Percentiles rank a stretch among this genome's conserved stretches.
Evolutionary conservation across 2,888 invertebrate genomes (phyloP).

Genomic region (Pediacus dermestoides): DNA sequence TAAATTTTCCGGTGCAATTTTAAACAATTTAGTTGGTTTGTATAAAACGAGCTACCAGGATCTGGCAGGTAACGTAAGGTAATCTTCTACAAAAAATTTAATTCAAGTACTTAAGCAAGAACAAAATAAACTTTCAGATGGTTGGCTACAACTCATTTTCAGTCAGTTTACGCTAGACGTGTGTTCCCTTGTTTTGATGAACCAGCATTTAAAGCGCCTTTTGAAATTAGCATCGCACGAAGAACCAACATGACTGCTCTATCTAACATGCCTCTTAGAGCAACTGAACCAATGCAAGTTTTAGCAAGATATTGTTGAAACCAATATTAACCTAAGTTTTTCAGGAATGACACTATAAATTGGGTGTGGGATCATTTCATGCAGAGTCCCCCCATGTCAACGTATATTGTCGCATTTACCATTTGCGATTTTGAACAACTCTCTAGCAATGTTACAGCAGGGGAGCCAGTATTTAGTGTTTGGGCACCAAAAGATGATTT

Average conservation of each 20-base stretch:
- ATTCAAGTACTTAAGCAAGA: too few species aligned
- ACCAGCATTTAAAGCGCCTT: conserved; percentile 70
- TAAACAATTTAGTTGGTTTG: conserved; percentile 63
- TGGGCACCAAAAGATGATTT: conserved; percentile 49
- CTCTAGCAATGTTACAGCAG: conserved; percentile 24
- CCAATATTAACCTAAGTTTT: conserved; percentile 17
- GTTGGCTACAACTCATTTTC: conserved; percentile 63
- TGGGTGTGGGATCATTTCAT: conserved; percentile 64
- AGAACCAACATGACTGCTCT: conserved; percentile 61
- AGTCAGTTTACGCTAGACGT: conserved; percentile 60
- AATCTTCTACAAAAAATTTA: conserved; percentile 30
- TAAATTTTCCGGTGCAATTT: conserved; percentile 55
- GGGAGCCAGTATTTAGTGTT: conserved; percentile 45
- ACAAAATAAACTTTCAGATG: too few species aligned
- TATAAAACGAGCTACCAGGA: conserved; percentile 63
- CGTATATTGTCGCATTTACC: conserved; percentile 67
- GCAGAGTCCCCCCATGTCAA: conserved; percentile 67
- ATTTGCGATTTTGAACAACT: conserved; percentile 41
- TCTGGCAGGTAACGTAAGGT: conserved; percentile 52
- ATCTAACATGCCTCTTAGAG: conserved; percentile 67
- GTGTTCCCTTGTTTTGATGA: conserved; percentile 80
- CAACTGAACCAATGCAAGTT: conserved; percentile 56
- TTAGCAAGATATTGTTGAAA: neutral
- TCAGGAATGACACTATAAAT: conserved; percentile 46
- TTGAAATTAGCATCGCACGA: conserved; percentile 69